Evolutionary conservation across 2,113 vertebrate genomes (phyloP).

Genomic region (Panthera tigris): DNA sequence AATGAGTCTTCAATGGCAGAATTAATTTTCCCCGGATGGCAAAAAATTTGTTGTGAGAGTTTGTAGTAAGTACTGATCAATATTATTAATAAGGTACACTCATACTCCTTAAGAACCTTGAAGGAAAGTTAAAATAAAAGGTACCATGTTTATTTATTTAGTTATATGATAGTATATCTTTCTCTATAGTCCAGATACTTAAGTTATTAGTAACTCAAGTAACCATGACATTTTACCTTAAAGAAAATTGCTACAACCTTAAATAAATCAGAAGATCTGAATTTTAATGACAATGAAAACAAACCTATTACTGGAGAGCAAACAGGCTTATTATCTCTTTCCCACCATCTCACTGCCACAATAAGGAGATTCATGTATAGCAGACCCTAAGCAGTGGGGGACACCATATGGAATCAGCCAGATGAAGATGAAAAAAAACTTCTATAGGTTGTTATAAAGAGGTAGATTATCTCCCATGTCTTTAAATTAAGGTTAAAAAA

Average conservation of each 20-base stretch:
- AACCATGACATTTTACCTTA: neutral
- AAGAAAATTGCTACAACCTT: neutral
- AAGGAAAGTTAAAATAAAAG: neutral
- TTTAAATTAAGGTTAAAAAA: neutral
- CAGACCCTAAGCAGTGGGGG: accelerated
- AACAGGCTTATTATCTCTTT: neutral
- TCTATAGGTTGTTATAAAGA: neutral
- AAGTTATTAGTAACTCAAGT: neutral
- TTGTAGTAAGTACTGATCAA: neutral
- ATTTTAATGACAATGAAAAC: neutral
- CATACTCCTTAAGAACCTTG: neutral
- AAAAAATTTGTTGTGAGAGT: neutral
- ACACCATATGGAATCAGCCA: neutral
- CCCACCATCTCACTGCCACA: neutral
- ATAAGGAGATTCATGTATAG: neutral
- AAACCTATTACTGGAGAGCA: neutral
- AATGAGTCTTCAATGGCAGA: neutral
- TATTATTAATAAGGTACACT: neutral
- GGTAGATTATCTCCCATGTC: neutral
- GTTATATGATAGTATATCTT: neutral
- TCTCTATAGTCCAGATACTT: neutral
- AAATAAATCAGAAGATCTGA: neutral
- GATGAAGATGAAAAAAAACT: neutral
- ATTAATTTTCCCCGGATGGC: neutral
- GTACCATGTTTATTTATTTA: neutral